Conservation (phyloP, 2,888 invertebrate genomes). For the Drosophila anomelani region DNA sequence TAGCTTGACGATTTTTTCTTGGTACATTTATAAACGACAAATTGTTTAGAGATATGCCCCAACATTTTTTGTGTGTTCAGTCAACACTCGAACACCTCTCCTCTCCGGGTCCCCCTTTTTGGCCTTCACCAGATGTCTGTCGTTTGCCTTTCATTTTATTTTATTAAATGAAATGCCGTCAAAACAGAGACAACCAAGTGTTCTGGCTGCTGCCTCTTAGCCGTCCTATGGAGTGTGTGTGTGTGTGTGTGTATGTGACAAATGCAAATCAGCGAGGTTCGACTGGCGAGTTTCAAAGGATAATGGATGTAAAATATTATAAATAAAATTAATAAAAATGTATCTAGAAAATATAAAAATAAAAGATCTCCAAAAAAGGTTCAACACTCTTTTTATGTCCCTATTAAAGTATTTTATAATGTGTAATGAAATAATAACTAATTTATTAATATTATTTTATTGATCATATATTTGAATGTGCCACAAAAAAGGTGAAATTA, state of each 20-base stretch:
- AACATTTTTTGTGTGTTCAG: slow-evolving; percentile 1
- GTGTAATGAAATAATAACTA: too few species aligned
- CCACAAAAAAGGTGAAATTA: too few species aligned
- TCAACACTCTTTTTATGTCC: too few species aligned
- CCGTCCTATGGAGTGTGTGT: slow-evolving; percentile 15
- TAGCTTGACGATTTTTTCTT: background rate
- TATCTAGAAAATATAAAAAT: background rate
- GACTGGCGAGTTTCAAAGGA: slow-evolving; percentile 16
- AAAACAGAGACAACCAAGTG: slow-evolving; percentile 35
- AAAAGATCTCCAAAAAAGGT: background rate
- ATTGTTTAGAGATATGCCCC: slow-evolving; percentile 2
- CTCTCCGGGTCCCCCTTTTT: background rate
- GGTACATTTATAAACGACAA: background rate
- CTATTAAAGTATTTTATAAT: too few species aligned
- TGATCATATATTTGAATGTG: background rate
- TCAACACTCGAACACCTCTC: background rate
- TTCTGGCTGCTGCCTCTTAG: background rate
- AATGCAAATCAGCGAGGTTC: slow-evolving; percentile 62
- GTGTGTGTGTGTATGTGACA: slow-evolving; percentile 22
- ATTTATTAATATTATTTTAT: background rate
- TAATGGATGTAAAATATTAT: background rate
- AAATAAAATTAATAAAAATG: background rate
- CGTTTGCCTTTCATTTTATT: slow-evolving; percentile 72
- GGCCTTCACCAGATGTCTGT: slow-evolving; percentile 50
- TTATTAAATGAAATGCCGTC: slow-evolving; percentile 75